phyloP scores from a whole-genome alignment of 2,888 invertebrate species.

The Ditula angustiorana region DNA sequence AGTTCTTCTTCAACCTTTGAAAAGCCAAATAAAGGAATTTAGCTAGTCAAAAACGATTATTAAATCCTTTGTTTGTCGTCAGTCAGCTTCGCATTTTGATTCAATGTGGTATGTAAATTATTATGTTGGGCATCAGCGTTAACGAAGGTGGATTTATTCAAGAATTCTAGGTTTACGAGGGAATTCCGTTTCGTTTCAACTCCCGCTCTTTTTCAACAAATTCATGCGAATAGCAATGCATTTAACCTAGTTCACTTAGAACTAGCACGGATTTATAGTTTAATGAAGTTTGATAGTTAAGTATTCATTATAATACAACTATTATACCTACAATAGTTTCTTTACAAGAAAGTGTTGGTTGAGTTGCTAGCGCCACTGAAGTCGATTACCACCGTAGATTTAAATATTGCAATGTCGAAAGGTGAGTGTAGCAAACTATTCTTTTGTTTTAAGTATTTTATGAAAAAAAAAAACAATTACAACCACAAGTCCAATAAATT shows the following conservation, averaged over 20 bases:
- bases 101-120: constrained; percentile 12
- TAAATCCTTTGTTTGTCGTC: neutral
- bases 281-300: neutral
- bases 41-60: neutral
- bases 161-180: constrained; percentile 60
- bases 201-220: constrained; percentile 51
- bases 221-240: constrained; percentile 54
- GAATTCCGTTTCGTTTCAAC: constrained; percentile 56
- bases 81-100: neutral
- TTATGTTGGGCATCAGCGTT: constrained; percentile 23
- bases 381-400: neutral
- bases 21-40: neutral
- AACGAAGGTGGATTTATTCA: constrained; percentile 48
- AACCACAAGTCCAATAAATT: constrained; percentile 2
- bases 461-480: no score
- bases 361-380: neutral
- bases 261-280: constrained; percentile 8
- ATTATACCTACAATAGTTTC: no score
- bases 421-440: no score
- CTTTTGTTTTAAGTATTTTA: no score
- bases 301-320: no score
- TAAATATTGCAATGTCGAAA: no score
- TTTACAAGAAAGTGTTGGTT: neutral
- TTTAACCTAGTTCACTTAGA: constrained; percentile 64
- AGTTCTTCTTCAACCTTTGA: no score